Conservation (phyloP, 2,888 invertebrate species). For the Flabesymbios commensalis region DNA sequence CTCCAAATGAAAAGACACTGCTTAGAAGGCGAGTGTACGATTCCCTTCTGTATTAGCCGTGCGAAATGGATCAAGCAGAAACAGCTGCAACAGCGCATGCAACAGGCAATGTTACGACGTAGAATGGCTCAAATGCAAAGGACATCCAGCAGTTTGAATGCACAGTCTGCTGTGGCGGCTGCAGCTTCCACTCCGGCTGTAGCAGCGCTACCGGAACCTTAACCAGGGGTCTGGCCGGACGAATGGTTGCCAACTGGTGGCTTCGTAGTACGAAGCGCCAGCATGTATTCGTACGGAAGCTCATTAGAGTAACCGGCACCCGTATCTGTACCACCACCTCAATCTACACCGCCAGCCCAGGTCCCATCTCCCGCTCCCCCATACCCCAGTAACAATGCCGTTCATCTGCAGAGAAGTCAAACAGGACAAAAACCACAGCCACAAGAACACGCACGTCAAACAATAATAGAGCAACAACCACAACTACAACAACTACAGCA, state of each 20-base stretch:
- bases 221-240: no score
- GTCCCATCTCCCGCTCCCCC: no score
- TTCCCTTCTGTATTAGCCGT: slow-evolving; percentile 98
- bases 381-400: no score
- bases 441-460: slow-evolving; percentile 9
- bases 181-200: slow-evolving; percentile 7
- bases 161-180: slow-evolving; percentile 5
- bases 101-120: slow-evolving; percentile 83
- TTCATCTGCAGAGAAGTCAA: slow-evolving; percentile 4
- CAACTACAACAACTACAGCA: slow-evolving; percentile 29
- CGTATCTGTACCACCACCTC: slow-evolving; percentile 58
- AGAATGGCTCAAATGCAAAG: slow-evolving; percentile 66
- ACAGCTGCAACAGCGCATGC: slow-evolving; percentile 90
- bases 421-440: slow-evolving; percentile 3
- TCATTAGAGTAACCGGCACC: no score
- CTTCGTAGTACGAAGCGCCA: no score
- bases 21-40: slow-evolving; percentile 84
- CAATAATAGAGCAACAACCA: slow-evolving; percentile 13
- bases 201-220: slow-evolving; percentile 3
- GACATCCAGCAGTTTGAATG: slow-evolving; percentile 10
- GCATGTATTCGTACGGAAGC: no score
- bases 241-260: no score
- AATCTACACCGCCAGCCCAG: not conserved
- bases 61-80: slow-evolving; percentile 98
- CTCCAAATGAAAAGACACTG: slow-evolving; percentile 99